Evolutionary conservation across 2,888 invertebrate species (phyloP).

Genomic region (Brachyptera putata): DNA sequence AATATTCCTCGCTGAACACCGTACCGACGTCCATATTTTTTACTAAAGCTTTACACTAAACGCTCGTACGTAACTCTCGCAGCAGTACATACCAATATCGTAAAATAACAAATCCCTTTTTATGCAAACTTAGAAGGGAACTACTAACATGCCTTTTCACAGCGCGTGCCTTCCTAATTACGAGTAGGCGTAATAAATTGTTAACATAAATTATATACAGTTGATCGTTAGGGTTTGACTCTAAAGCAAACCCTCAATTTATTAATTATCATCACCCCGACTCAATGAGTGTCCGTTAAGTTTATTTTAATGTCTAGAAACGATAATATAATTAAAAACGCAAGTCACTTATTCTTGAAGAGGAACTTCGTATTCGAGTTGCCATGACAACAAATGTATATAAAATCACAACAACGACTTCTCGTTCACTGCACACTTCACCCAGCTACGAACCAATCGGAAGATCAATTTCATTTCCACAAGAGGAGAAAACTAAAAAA

Average conservation of each 20-base stretch:
- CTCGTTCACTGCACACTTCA: too few relatives aligned
- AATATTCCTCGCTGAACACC: constrained; percentile 39
- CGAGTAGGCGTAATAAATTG: not conserved
- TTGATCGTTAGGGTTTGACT: not conserved
- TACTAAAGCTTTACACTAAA: constrained; percentile 31
- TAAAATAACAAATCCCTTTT: constrained; percentile 19
- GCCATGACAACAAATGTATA: too few relatives aligned
- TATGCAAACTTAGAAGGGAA: not conserved
- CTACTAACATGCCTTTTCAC: not conserved
- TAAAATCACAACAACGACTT: too few relatives aligned
- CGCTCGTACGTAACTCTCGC: constrained; percentile 20
- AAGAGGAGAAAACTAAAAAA: too few relatives aligned
- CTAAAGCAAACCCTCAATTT: too few relatives aligned
- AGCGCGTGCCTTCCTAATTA: not conserved
- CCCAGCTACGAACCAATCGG: too few relatives aligned
- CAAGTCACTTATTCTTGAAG: not conserved
- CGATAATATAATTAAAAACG: too few relatives aligned
- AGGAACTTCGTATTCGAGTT: not conserved
- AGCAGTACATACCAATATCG: constrained; percentile 15
- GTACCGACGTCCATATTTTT: too few relatives aligned
- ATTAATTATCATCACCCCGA: too few relatives aligned
- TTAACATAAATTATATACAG: not conserved
- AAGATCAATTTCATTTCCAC: too few relatives aligned
- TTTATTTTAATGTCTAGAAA: too few relatives aligned
- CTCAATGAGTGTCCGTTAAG: too few relatives aligned